Evolutionary conservation across 2,888 invertebrate genomes (phyloP).

Genomic region (Seira musarum): DNA sequence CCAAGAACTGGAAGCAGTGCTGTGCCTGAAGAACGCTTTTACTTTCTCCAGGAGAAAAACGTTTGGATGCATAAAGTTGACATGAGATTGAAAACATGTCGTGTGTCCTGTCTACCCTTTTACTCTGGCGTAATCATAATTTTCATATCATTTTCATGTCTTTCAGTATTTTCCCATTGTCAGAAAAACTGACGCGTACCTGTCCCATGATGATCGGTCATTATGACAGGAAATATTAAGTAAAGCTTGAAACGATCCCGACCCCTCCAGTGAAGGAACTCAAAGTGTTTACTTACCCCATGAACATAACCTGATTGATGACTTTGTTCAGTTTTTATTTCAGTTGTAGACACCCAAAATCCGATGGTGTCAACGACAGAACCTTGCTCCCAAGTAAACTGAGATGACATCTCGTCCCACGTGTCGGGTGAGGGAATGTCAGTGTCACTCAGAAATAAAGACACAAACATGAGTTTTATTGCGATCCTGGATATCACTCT

Average conservation of each 20-base stretch:
- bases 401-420: not conserved
- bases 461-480: not conserved
- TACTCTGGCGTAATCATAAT: not conserved
- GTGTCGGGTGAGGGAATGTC: not conserved
- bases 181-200: not conserved
- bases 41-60: not conserved
- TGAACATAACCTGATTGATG: slow-evolving; percentile 61
- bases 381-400: slow-evolving; percentile 59
- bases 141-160: no score
- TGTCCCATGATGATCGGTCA: not conserved
- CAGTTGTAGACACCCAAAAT: slow-evolving; percentile 65
- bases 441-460: not conserved
- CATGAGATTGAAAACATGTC: not conserved
- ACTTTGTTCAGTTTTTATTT: slow-evolving; percentile 47
- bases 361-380: slow-evolving; percentile 63
- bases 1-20: not conserved
- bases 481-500: not conserved
- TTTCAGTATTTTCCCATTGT: not conserved
- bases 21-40: no score
- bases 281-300: not conserved
- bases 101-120: not conserved
- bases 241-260: not conserved
- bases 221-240: not conserved
- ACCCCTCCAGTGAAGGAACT: not conserved
- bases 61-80: not conserved